Percentiles rank a stretch among this genome's conserved stretches.
Conservation (phyloP, 2,888 invertebrate species). For the Drosophila macrospina region DNA sequence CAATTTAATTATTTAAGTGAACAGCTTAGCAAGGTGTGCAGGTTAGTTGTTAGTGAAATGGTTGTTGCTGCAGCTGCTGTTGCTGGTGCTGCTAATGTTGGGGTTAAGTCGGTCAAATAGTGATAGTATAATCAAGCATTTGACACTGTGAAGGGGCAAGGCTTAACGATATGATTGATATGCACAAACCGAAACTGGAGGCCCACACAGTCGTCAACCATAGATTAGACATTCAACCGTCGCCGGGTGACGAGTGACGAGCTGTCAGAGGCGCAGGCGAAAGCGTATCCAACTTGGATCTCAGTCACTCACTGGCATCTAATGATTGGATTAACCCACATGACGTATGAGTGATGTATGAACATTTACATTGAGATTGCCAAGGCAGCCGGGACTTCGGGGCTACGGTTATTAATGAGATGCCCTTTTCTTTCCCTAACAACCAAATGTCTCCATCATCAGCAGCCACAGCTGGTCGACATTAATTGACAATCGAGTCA, state of each 20-base stretch:
- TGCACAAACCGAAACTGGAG: constrained; percentile 23
- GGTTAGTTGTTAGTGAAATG: neutral
- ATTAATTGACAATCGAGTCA: constrained; percentile 70
- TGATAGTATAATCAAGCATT: neutral
- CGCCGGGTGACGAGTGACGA: constrained; percentile 29
- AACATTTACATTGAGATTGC: constrained; percentile 52
- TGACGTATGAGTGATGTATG: constrained; percentile 79
- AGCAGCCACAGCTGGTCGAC: constrained; percentile 49
- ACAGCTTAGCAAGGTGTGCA: constrained; percentile 13
- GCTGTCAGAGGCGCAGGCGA: constrained; percentile 45
- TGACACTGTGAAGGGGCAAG: neutral
- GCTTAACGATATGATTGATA: constrained; percentile 72
- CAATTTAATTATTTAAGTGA: constrained; percentile 19
- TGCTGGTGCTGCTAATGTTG: neutral
- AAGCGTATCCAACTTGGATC: constrained; percentile 24
- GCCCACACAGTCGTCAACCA: constrained; percentile 29
- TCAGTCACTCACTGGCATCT: constrained; percentile 37
- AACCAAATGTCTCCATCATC: neutral
- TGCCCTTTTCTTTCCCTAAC: constrained; percentile 42
- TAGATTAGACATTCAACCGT: constrained; percentile 52
- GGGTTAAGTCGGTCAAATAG: constrained; percentile 3
- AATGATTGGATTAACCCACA: constrained; percentile 72
- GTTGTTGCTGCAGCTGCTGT: neutral
- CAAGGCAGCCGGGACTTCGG: too few relatives aligned
- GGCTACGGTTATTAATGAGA: constrained; percentile 71